Evolutionary conservation across 2,113 vertebrate species (phyloP).

Genomic region (Narcine bancroftii): DNA sequence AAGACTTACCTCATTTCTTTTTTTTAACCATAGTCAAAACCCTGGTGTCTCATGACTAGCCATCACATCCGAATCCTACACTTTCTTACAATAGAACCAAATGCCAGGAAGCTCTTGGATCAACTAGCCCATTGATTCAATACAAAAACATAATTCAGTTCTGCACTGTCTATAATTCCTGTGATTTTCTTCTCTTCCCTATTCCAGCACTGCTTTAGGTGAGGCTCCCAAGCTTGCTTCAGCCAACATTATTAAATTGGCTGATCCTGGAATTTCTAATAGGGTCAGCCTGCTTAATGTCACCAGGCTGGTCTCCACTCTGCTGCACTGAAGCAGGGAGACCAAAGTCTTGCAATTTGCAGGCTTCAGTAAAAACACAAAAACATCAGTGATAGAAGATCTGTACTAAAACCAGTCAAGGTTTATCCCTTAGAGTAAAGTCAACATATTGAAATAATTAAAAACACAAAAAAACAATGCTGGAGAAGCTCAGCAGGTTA

Average conservation of each 20-base stretch:
- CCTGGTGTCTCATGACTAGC: background rate
- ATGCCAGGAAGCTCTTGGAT: background rate
- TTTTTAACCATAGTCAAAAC: background rate
- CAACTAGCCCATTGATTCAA: background rate
- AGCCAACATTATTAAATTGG: background rate
- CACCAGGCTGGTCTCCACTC: background rate
- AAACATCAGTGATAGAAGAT: background rate
- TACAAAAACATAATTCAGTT: background rate
- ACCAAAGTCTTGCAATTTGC: background rate
- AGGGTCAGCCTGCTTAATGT: background rate
- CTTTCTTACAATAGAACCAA: background rate
- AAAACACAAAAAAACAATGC: too few relatives aligned
- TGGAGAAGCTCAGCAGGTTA: too few relatives aligned
- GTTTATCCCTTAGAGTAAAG: background rate
- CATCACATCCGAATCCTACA: background rate
- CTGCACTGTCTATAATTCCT: background rate
- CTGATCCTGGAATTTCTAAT: background rate
- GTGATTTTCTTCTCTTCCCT: background rate
- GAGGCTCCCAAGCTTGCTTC: background rate
- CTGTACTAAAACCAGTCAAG: background rate
- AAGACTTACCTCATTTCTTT: background rate
- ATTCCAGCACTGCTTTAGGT: background rate
- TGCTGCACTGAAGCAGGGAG: background rate
- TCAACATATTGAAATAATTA: background rate
- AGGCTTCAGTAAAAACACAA: background rate